phyloP scores from a whole-genome alignment of 2,888 invertebrate genomes.

The Mystacides longicornis region DNA sequence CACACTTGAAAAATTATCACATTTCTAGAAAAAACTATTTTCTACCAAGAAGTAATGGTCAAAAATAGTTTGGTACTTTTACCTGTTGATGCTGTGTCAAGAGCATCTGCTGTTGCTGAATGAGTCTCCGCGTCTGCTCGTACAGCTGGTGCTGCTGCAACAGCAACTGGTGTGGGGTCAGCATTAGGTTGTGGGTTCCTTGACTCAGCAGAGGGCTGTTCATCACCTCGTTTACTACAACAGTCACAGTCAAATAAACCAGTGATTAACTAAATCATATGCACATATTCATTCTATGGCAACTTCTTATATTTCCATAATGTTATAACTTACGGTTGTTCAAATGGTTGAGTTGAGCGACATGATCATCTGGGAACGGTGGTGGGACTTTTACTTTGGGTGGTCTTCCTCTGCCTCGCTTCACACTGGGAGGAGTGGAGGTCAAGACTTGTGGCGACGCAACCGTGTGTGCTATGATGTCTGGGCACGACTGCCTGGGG shows the following conservation, averaged over 20 bases:
- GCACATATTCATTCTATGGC: no score
- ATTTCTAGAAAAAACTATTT: no score
- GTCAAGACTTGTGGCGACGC: not conserved
- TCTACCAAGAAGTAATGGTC: no score
- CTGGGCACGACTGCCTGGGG: not conserved
- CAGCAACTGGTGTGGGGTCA: not conserved
- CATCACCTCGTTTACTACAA: not conserved
- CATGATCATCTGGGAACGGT: not conserved
- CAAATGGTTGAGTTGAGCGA: not conserved
- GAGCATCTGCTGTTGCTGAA: not conserved
- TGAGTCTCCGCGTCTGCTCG: not conserved
- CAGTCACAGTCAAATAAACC: no score
- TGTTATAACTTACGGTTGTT: not conserved
- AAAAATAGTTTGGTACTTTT: no score
- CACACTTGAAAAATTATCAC: no score
- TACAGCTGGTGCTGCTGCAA: constrained; percentile 1
- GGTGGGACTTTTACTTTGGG: not conserved
- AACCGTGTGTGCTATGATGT: not conserved
- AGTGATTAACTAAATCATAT: not conserved
- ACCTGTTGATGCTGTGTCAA: not conserved
- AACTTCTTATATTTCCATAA: no score
- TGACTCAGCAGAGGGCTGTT: not conserved
- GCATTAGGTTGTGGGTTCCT: not conserved
- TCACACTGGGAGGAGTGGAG: not conserved
- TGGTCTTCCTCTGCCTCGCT: not conserved